A percentile compares a stretch with the other conserved stretches of the same genome.
Conservation (phyloP, 2,888 invertebrate species). For the Amiota minor region DNA sequence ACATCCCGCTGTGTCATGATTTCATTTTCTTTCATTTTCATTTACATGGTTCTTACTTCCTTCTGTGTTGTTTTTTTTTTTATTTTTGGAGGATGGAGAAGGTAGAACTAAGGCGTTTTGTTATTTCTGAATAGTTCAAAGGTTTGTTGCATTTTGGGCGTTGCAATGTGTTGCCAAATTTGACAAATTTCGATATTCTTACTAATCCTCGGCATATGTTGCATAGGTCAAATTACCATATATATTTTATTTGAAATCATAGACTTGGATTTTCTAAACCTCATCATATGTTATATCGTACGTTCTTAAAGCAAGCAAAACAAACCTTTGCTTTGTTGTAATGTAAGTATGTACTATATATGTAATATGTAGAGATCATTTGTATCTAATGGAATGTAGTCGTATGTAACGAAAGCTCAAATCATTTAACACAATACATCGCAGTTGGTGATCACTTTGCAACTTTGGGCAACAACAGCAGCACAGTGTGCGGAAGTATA, state of each 20-base stretch:
- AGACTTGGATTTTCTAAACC: not conserved
- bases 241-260: not conserved
- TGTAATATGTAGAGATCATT: not conserved
- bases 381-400: not conserved
- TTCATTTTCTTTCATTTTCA: too few relatives aligned
- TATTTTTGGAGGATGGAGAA: too few relatives aligned
- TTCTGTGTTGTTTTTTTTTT: too few relatives aligned
- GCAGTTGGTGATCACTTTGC: not conserved
- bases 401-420: not conserved
- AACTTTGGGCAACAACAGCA: not conserved
- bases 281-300: conserved; percentile 1
- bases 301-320: too few relatives aligned
- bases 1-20: conserved; percentile 22
- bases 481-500: conserved; percentile 52
- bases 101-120: too few relatives aligned
- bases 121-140: too few relatives aligned
- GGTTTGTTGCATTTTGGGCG: too few relatives aligned
- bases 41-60: too few relatives aligned
- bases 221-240: not conserved
- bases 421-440: conserved; percentile 3
- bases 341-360: too few relatives aligned
- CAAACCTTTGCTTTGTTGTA: too few relatives aligned
- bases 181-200: not conserved
- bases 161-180: not conserved
- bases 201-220: conserved; percentile 24